phyloP scores from a whole-genome alignment of 37 sponge, comb jelly and placozoan genomes.

The Diacarnus erythraeanus region DNA sequence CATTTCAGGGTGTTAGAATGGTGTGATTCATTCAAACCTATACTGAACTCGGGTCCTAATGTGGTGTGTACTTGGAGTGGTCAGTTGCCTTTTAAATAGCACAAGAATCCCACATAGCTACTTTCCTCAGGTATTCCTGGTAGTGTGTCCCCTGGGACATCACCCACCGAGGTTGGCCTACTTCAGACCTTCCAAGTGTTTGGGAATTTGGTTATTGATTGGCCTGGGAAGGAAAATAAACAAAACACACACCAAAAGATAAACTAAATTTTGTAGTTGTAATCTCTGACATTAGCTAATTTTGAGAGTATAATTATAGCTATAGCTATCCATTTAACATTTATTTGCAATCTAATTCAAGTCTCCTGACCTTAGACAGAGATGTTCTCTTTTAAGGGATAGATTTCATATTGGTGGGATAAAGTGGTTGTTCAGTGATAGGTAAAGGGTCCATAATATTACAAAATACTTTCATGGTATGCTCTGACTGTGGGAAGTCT shows the following conservation, averaged over 20 bases:
- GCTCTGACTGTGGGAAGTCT: slow-evolving; percentile 83
- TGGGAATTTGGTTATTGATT: slow-evolving; percentile 91
- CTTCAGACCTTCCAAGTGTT: slow-evolving; percentile 77
- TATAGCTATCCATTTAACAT: too few relatives aligned
- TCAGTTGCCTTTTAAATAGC: slow-evolving; percentile 79
- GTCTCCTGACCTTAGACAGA: too few relatives aligned
- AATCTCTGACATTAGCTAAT: too few relatives aligned
- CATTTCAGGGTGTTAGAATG: too few relatives aligned
- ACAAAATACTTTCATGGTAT: too few relatives aligned
- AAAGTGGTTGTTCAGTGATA: too few relatives aligned
- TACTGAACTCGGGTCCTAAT: too few relatives aligned
- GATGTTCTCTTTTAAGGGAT: too few relatives aligned
- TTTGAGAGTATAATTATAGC: too few relatives aligned
- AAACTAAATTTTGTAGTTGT: neutral
- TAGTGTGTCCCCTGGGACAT: slow-evolving; percentile 99
- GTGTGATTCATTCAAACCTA: too few relatives aligned
- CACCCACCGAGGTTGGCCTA: slow-evolving; percentile 85
- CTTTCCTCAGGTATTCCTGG: slow-evolving; percentile 91
- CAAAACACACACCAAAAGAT: slow-evolving; percentile 97
- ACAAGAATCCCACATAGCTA: slow-evolving; percentile 95
- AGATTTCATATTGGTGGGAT: too few relatives aligned
- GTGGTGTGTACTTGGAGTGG: slow-evolving; percentile 95
- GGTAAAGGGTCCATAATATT: slow-evolving; percentile 76
- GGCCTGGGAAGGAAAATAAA: slow-evolving; percentile 96
- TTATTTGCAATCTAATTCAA: too few relatives aligned